Evolutionary conservation across 2,888 invertebrate species (phyloP).

Genomic region (Boloria selene): DNA sequence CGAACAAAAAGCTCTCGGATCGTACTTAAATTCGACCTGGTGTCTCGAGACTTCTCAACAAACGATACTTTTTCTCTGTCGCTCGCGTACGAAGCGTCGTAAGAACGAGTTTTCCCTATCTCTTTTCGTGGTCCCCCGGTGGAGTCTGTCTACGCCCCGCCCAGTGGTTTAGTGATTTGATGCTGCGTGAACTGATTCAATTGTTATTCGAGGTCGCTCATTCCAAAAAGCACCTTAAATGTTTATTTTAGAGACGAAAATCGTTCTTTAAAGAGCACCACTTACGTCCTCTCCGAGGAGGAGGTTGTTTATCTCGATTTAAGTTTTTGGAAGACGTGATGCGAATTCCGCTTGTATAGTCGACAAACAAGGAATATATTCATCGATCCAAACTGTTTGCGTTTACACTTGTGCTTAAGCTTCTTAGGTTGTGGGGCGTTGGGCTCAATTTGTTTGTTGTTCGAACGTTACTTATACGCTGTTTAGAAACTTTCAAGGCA

Average conservation of each 20-base stretch:
- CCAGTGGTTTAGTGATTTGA: constrained; percentile 83
- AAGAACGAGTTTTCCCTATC: constrained; percentile 61
- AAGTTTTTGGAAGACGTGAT: constrained; percentile 80
- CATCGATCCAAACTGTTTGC: constrained; percentile 70
- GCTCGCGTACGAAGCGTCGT: constrained; percentile 48
- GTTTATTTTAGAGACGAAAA: constrained; percentile 77
- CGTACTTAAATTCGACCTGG: constrained; percentile 72
- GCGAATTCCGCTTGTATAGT: constrained; percentile 80
- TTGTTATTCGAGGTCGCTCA: constrained; percentile 68
- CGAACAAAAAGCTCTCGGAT: constrained; percentile 75
- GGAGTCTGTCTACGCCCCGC: constrained; percentile 80
- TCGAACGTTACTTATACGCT: constrained; percentile 76
- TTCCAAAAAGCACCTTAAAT: constrained; percentile 74
- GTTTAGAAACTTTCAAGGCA: constrained; percentile 75
- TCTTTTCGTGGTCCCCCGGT: constrained; percentile 71
- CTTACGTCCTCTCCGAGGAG: constrained; percentile 75
- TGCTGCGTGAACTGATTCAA: constrained; percentile 83
- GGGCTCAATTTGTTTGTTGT: constrained; percentile 71
- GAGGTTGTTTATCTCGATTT: constrained; percentile 81
- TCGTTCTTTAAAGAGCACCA: constrained; percentile 74
- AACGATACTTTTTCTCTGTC: constrained; percentile 68
- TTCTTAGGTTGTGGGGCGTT: constrained; percentile 52
- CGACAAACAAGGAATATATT: constrained; percentile 75
- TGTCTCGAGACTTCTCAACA: constrained; percentile 67
- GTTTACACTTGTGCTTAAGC: constrained; percentile 60